phyloP scores from a whole-genome alignment of 2,888 invertebrate species.

The Pegoplata infirma region DNA sequence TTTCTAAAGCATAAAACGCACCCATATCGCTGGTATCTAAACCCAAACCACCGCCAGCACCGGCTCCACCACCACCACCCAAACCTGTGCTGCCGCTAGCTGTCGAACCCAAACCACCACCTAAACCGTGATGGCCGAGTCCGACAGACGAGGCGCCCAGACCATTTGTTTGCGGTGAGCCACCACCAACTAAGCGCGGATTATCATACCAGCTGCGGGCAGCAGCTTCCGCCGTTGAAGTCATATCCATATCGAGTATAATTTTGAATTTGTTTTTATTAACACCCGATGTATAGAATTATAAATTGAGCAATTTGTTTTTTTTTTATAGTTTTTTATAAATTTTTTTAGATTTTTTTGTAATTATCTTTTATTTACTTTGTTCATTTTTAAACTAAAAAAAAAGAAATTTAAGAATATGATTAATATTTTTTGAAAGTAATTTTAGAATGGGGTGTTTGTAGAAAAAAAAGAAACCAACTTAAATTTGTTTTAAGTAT shows the following conservation, averaged over 20 bases:
- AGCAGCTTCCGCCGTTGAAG: conserved; percentile 79
- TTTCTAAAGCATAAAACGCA: conserved; percentile 78
- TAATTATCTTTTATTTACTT: neutral
- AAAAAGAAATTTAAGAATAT: neutral
- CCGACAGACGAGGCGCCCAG: conserved; percentile 73
- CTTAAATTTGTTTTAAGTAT: conserved; percentile 34
- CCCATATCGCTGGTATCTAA: conserved; percentile 78
- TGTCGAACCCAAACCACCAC: conserved; percentile 74
- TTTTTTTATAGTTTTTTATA: neutral
- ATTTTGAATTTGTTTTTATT: conserved; percentile 76
- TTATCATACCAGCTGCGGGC: conserved; percentile 79
- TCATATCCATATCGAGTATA: conserved; percentile 79
- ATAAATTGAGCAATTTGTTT: conserved; percentile 25
- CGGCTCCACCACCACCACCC: conserved; percentile 70
- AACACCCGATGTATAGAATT: conserved; percentile 45
- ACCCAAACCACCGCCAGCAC: conserved; percentile 71
- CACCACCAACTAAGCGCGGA: conserved; percentile 77
- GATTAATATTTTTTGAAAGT: neutral
- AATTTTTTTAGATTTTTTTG: conserved; percentile 33
- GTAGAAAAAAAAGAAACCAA: conserved; percentile 26
- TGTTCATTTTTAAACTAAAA: neutral
- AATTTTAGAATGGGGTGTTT: neutral
- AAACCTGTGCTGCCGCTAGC: conserved; percentile 72
- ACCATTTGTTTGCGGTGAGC: conserved; percentile 77
- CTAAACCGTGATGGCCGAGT: conserved; percentile 74